Evolutionary conservation across 2,797 vertebrate species (phyloP).

Genomic region (Heterohyrax brucei): DNA sequence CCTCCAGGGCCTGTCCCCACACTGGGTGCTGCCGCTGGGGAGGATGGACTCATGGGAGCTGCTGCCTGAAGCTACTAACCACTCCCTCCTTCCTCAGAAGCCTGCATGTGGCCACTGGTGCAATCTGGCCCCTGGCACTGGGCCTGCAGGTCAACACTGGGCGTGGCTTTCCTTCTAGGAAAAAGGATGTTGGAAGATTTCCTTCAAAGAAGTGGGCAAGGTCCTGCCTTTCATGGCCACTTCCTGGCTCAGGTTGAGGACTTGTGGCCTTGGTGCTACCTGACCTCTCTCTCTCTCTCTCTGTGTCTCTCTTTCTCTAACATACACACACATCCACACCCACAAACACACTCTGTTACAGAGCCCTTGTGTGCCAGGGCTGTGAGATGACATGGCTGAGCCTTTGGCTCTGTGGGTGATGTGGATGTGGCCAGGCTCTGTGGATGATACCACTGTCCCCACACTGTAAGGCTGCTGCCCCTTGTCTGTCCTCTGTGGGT

Average conservation of each 20-base stretch:
- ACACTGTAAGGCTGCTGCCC: too few relatives aligned
- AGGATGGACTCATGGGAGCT: neutral
- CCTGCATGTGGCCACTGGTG: rapidly evolving
- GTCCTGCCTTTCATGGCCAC: neutral
- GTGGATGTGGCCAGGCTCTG: neutral
- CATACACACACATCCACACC: too few relatives aligned
- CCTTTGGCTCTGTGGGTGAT: neutral
- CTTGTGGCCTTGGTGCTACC: neutral
- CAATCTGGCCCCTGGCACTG: neutral
- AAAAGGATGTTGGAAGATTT: neutral
- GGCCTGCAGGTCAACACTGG: neutral
- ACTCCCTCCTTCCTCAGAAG: neutral
- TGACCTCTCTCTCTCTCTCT: too few relatives aligned
- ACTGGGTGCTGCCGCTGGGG: neutral
- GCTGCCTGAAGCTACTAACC: neutral
- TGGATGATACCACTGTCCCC: neutral
- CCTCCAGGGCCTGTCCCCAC: neutral
- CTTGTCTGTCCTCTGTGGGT: neutral
- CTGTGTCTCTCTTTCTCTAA: too few relatives aligned
- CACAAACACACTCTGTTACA: rapidly evolving
- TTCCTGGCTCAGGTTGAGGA: neutral
- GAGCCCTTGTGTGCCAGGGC: neutral
- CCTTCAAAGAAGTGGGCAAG: constrained; percentile 55
- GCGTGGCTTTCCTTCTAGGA: constrained; percentile 74
- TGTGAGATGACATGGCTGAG: rapidly evolving